phyloP scores from a whole-genome alignment of 2,797 vertebrate species.

The Cynodonichthys magdalenae region DNA sequence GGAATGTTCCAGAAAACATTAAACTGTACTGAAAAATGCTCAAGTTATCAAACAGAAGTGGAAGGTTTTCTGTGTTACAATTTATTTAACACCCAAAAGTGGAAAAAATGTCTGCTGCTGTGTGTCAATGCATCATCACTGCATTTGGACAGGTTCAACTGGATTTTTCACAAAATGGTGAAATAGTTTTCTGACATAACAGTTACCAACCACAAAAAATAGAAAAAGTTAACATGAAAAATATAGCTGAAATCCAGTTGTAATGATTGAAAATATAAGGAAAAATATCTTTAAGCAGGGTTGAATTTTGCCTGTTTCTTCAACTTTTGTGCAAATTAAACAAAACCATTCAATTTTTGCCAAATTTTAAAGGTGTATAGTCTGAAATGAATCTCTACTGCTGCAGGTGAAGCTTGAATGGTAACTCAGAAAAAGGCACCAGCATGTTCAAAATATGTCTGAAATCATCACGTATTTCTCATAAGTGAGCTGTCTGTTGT shows the following conservation, averaged over 20 bases:
- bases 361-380: constrained; percentile 4
- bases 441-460: neutral
- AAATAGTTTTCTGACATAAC: neutral
- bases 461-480: neutral
- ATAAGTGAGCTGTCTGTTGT: constrained; percentile 24
- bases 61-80: too few species aligned
- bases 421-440: constrained; percentile 14
- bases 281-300: neutral
- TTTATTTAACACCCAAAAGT: too few species aligned
- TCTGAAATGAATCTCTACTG: constrained; percentile 6
- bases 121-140: too few species aligned
- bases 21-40: too few species aligned
- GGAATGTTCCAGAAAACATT: too few species aligned
- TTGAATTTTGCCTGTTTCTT: neutral
- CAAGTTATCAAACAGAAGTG: too few species aligned
- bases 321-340: neutral
- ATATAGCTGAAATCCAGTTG: neutral
- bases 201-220: neutral
- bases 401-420: constrained; percentile 1
- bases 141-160: too few species aligned
- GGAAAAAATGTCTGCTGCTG: too few species aligned
- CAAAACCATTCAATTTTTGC: neutral
- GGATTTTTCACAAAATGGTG: too few species aligned
- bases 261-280: neutral
- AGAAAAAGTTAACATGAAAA: neutral